Conservation (phyloP, 2,113 vertebrate genomes). For the Ascaphus truei region DNA sequence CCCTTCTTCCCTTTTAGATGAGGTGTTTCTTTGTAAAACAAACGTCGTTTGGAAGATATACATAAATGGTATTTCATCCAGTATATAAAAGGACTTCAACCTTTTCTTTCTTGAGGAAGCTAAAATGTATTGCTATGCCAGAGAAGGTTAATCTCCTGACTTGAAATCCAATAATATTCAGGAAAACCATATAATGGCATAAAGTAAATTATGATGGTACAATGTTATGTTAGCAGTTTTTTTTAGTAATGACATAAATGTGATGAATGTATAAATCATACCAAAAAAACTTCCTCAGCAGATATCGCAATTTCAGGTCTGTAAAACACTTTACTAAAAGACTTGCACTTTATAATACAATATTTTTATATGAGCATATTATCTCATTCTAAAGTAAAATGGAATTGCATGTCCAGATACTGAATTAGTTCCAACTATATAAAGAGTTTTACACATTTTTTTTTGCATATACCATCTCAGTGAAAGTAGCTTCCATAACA, state of each 20-base stretch:
- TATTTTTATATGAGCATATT: not conserved
- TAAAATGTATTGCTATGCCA: not conserved
- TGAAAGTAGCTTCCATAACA: no score
- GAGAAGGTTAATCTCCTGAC: not conserved
- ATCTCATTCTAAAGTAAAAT: not conserved
- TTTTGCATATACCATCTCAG: no score
- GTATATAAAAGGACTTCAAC: not conserved
- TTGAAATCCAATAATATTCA: not conserved
- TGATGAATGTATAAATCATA: constrained; percentile 2
- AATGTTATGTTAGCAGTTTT: not conserved
- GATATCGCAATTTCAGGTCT: not conserved
- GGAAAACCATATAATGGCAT: not conserved
- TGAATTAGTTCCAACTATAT: no score
- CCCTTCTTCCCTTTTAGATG: not conserved
- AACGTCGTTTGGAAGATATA: not conserved
- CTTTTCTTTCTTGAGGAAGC: not conserved
- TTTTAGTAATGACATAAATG: not conserved
- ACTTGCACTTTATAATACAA: not conserved
- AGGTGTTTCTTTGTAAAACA: not conserved
- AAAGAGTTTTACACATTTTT: no score
- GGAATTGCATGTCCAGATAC: not conserved
- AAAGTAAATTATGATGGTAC: not conserved
- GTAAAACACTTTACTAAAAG: constrained; percentile 6
- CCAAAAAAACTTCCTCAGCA: not conserved
- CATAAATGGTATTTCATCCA: not conserved